These are phyloP conservation scores for Psittacula cyanocephala DNA, from an alignment of 2,113 vertebrate species.

Conservation along the genomic window DNA sequence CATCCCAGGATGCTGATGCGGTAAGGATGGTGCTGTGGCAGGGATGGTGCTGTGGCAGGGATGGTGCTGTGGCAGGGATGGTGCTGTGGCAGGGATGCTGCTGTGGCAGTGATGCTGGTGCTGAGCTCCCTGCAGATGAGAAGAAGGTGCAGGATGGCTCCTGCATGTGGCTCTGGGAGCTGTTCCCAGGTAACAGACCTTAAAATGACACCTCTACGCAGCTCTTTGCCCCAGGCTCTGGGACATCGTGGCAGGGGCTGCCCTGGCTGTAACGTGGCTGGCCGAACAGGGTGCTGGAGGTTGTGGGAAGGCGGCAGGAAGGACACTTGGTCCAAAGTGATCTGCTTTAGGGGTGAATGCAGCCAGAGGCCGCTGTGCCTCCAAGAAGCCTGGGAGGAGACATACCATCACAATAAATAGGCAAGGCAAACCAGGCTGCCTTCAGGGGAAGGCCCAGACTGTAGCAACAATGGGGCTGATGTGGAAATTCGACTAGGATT, in stretches of 20 bases:
- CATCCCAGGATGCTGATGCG: neutral
- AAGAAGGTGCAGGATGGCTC: neutral
- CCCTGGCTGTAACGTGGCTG: neutral
- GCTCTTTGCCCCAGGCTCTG: neutral
- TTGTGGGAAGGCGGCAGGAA: neutral
- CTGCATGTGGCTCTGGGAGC: neutral
- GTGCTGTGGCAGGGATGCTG: neutral
- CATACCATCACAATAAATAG: neutral
- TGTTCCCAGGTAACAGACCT: neutral
- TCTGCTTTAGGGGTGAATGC: neutral
- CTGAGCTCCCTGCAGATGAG: neutral
- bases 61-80: no score
- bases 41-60: neutral
- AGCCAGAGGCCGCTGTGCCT: neutral
- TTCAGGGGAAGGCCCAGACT: neutral
- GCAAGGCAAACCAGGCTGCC: neutral
- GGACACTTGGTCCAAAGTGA: no score
- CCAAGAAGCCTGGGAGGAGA: neutral
- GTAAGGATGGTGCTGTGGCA: neutral
- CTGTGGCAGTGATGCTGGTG: neutral
- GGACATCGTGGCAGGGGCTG: neutral
- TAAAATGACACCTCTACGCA: neutral
- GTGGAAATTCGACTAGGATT: neutral
- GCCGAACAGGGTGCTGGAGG: neutral
- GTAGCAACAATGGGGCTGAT: neutral